Percentiles rank a stretch among this genome's conserved stretches.
Evolutionary conservation across 2,888 invertebrate genomes (phyloP).

Genomic region (Adelphocoris suturalis): DNA sequence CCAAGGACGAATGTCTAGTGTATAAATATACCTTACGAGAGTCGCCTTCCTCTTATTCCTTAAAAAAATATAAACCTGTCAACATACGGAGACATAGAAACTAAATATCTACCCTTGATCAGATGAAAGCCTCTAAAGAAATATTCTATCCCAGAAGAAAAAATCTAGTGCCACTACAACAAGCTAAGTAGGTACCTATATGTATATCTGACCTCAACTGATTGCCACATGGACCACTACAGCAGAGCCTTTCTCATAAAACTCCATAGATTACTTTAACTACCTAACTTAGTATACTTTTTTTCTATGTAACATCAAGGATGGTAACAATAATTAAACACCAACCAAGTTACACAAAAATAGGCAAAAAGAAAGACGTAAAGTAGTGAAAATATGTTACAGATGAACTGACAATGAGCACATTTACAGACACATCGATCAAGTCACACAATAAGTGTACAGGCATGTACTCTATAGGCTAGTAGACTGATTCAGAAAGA

Average conservation of each 20-base stretch:
- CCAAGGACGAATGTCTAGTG: too few species aligned
- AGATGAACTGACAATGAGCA: constrained; percentile 12
- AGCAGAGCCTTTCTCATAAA: background rate
- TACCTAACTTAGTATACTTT: background rate
- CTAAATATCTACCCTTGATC: too few species aligned
- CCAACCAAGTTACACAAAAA: constrained; percentile 2
- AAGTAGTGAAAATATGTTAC: background rate
- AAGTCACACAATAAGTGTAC: background rate
- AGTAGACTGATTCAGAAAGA: background rate
- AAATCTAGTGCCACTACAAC: too few species aligned
- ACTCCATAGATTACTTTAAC: background rate
- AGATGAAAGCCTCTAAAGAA: too few species aligned
- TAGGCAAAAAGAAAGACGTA: constrained; percentile 13
- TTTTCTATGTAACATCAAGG: constrained; percentile 13
- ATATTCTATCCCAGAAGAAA: too few species aligned
- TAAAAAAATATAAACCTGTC: too few species aligned
- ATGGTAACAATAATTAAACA: constrained; percentile 8
- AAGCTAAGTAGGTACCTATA: too few species aligned
- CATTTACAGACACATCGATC: constrained; percentile 32
- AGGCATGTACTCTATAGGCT: background rate
- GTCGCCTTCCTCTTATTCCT: too few species aligned
- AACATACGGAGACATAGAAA: too few species aligned
- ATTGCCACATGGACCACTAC: constrained; percentile 20
- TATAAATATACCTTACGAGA: too few species aligned
- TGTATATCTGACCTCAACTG: too few species aligned